Base-by-base conservation (phyloP, 1,140 invertebrate genomes). In the Oscheius sp. region DNA sequence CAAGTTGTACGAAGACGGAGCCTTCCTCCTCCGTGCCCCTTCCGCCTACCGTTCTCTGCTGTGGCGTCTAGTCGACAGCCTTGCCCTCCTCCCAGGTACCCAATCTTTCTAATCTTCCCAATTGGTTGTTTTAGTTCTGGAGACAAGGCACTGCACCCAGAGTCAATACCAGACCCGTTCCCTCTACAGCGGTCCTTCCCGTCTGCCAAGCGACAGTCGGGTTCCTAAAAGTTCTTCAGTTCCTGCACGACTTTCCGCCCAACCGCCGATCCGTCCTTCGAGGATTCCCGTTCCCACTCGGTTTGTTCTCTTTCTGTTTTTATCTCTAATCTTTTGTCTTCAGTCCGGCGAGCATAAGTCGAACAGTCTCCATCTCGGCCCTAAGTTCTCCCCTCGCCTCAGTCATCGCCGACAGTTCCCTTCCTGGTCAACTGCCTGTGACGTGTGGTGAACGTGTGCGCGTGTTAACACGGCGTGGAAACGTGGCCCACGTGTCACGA, bases 221-320 rank as follows among this genome's bases (percentile, higher is more conserved):
- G 80, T 82, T 3, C 80, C 80, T 4, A 82, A 82, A 59, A 80
- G 78, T 52, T 84, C 80, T 23, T 82, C 80, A 7, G 58, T 84
- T 23, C 80, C 80, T 28, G 66, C 79, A 13, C 61, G 75, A 58
- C 70, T 81, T 23, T 67, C 67, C 20, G 29, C 34, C 10, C 29
- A 42, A 2, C 66, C 28, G 3, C 10, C 29, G 13, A 3, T 46
- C 13, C 66, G 64, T 23, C 34, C 62, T 32, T 71, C 68, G 23
- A 3, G 68, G 28, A 71, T 71, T 18, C 68, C 68, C 4, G 64
- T 71, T 23, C 64, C 59, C 64, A 23, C 32, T 20, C 29, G 18
- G 65, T 28, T 64, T 46, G 36, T 55, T 42, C 38, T 42, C 38
- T n/a, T 42, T n/a, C 38, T 42, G 10, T n/a, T 10, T n/a, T n/a